These are phyloP conservation scores for Gandaritis pyraliata DNA, from an alignment of 2,888 invertebrate genomes.

Conservation along the genomic window DNA sequence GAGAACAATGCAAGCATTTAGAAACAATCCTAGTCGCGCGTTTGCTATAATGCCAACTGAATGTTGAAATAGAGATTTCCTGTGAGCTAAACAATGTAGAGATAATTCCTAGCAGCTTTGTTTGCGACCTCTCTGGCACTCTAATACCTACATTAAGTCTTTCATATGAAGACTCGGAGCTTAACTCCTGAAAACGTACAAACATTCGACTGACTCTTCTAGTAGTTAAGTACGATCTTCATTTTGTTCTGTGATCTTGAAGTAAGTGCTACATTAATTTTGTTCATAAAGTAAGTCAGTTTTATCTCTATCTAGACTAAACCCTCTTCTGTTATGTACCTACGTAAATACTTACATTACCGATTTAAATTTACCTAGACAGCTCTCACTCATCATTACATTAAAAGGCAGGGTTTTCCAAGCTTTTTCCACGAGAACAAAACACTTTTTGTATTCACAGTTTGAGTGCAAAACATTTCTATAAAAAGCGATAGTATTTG, in stretches of 20 bases:
- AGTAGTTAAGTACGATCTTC: conserved; percentile 12
- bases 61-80: conserved; percentile 11
- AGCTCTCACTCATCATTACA: conserved; percentile 2
- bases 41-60: conserved; percentile 16
- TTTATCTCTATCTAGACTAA: conserved; percentile 20
- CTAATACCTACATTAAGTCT: conserved; percentile 10
- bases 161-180: conserved; percentile 2
- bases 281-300: conserved; percentile 14
- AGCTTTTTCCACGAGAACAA: conserved; percentile 8
- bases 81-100: conserved; percentile 10
- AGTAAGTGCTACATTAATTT: conserved; percentile 24
- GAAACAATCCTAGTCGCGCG: conserved; percentile 11
- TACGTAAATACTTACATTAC: conserved; percentile 1
- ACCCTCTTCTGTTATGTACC: conserved; percentile 9
- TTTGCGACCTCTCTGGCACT: conserved; percentile 11
- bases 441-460: conserved; percentile 29
- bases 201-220: conserved; percentile 6
- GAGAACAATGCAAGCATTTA: conserved; percentile 8
- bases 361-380: background rate
- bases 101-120: conserved; percentile 16
- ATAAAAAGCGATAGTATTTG: conserved; percentile 25
- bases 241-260: conserved; percentile 17
- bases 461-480: conserved; percentile 25
- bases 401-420: background rate
- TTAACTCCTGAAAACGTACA: conserved; percentile 10